These are phyloP conservation scores for Yponomeuta cagnagella DNA, from an alignment of 2,888 invertebrate genomes.

Conservation along the genomic window DNA sequence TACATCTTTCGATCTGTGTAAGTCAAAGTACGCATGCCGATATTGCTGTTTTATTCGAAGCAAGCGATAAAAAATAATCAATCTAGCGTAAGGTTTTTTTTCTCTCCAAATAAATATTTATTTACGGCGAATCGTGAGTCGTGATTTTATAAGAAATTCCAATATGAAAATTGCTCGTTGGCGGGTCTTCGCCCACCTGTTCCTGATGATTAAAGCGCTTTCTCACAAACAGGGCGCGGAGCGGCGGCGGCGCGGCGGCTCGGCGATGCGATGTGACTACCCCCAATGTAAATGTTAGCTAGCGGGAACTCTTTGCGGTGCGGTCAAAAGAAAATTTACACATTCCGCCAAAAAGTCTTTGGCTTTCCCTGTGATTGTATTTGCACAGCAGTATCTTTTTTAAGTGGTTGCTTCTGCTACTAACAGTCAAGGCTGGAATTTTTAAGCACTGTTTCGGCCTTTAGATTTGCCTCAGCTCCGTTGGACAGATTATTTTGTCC, in stretches of 20 bases:
- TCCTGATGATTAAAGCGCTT: slow-evolving; percentile 68
- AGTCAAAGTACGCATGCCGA: too few species aligned
- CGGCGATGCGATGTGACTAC: neutral
- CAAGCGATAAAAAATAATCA: slow-evolving; percentile 7
- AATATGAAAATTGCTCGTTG: slow-evolving; percentile 61
- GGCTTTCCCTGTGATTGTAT: slow-evolving; percentile 25
- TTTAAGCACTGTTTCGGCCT: too few species aligned
- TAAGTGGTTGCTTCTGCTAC: neutral
- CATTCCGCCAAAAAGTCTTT: slow-evolving; percentile 17
- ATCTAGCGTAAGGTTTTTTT: slow-evolving; percentile 10
- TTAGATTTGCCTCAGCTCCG: too few species aligned
- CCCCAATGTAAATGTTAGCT: slow-evolving; percentile 12
- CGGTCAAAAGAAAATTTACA: slow-evolving; percentile 49
- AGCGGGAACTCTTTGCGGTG: slow-evolving; percentile 48
- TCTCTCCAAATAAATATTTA: slow-evolving; percentile 7
- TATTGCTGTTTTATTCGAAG: neutral
- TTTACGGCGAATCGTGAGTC: slow-evolving; percentile 3
- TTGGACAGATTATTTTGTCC: too few species aligned
- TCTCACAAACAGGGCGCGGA: slow-evolving; percentile 22
- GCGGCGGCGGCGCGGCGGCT: slow-evolving; percentile 8
- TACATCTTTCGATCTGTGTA: too few species aligned
- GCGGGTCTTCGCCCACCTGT: slow-evolving; percentile 47
- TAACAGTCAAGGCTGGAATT: neutral
- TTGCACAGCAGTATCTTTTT: neutral
- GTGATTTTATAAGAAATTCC: slow-evolving; percentile 43